Evolutionary conservation across 2,888 invertebrate species (phyloP).

Genomic region (Chrysotoxum bicinctum): DNA sequence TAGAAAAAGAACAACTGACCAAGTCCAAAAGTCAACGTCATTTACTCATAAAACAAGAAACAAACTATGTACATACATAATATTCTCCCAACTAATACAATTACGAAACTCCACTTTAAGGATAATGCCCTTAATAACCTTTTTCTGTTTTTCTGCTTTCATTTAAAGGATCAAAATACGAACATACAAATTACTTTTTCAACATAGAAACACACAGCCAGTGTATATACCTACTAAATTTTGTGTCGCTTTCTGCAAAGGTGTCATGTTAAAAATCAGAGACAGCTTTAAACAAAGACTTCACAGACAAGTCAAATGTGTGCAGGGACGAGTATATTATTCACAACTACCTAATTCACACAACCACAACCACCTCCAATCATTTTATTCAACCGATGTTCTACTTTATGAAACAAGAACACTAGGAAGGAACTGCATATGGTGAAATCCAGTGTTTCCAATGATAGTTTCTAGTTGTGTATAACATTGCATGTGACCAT

Average conservation of each 20-base stretch:
- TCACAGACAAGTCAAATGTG: background rate
- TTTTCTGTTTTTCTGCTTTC: background rate
- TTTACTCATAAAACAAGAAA: background rate
- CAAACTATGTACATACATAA: background rate
- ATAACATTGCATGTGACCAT: background rate
- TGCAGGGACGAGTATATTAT: background rate
- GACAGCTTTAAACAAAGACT: slow-evolving; percentile 7
- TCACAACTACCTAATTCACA: background rate
- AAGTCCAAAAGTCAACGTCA: background rate
- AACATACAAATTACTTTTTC: slow-evolving; percentile 20
- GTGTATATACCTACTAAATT: background rate
- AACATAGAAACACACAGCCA: background rate
- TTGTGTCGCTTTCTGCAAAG: background rate
- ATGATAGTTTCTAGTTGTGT: background rate
- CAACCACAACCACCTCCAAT: background rate
- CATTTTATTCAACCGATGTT: slow-evolving; percentile 19
- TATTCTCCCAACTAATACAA: background rate
- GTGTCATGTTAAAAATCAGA: slow-evolving; percentile 13
- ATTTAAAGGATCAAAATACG: slow-evolving; percentile 6
- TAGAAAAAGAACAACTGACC: too few species aligned
- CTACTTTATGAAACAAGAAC: background rate
- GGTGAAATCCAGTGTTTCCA: background rate
- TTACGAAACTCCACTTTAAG: background rate
- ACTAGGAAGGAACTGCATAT: background rate
- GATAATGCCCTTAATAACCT: background rate